Evolutionary conservation across 2,888 invertebrate genomes (phyloP), one percentile per base, ranked within the genome.

Genomic region (Agrochola lota): DNA sequence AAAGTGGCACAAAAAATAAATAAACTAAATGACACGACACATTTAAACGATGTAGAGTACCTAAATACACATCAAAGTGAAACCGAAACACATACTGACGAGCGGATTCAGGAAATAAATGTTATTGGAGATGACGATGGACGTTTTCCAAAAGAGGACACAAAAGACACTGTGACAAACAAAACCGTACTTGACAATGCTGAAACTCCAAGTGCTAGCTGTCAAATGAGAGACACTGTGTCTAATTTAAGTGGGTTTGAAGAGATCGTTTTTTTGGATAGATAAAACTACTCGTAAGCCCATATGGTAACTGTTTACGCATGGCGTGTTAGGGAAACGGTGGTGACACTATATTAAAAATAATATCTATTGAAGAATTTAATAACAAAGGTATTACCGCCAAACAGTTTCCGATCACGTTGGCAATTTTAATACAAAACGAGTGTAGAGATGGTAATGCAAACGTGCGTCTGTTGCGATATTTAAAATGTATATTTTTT

Each of bases 41-140:
- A 87, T 93, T 85, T 85, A 90, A 89, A 90, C 86, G 87, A 83
- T 74, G 72, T 71, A 82, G 83, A 91, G 90, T 92, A 91, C 91
- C 89, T 91, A 91, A 91, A 92, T 87, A 86, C 84, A 92, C 91
- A 89, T 92, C 89, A 92, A 92, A 94, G 90, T 78, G 88, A 85
- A 89, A 88, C 89, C 78, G 88, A 90, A 92, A 89, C 85, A 85
- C 83, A 89, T 85, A 84, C 83, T 89, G 89, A 85, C 87, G 87
- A 84, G 83, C 89, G 81, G 74, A 85, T 90, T 88, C 80, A 85
- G 80, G 78, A 88, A 88, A 75, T 83, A 82, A 83, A 87, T 85
- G 80, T 80, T 81, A 84, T 85, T 80, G 77, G 72, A 83, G 82
- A 87, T 71, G 84, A 85, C 78, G 83, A 85, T 84, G 77, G 73